Base-by-base conservation (phyloP, 2,113 vertebrate genomes). In the Anthoscopus minutus region DNA sequence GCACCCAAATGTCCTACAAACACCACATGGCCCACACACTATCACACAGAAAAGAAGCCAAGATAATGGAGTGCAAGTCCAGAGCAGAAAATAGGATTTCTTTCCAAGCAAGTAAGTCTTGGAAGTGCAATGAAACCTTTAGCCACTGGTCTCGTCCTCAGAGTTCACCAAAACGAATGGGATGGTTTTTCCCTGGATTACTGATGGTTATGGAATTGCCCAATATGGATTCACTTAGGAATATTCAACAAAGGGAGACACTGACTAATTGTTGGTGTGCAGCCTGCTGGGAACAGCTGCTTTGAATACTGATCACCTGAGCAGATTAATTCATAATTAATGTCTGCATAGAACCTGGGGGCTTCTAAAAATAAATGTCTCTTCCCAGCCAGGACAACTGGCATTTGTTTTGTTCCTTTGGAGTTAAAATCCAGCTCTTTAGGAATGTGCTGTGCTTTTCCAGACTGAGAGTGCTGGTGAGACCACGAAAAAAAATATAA, bases 141-240 rank as follows among this genome's bases (percentile, higher is more conserved):
- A 61, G 38, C 28, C 47, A 13, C 5, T 3, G 1, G 0, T 18
- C 33, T 35, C n/a, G 71, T 50, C n/a, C 0, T 0, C 7, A 42
- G 44, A 45, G 23, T 48, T 77, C 11, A 15, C 33, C 40, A 20
- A 48, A 71, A 21, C 23, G 40, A 81, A 38, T 0, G 4, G 7
- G 20, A 25, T 16, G 4, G 13, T 38, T 87, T 93, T 54, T 42
- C 74, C 58, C 53, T 28, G 25, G 56, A 44, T 72, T 58, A 6
- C 8, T 48, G 33, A 37, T 27, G 13, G 31, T 4, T 23, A 14
- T 62, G 42, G 42, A 86, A 58, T 22, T 62, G 42, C 33, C 54
- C 27, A 35, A 14, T 9, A 19, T 3, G 4, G 24, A 18, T 82
- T 50, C 51, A 28, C 24, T 70, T 10, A 13, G 28, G 60, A 44